phyloP scores from a whole-genome alignment of 2,888 invertebrate genomes.

The Fissipunctia ypsillon region DNA sequence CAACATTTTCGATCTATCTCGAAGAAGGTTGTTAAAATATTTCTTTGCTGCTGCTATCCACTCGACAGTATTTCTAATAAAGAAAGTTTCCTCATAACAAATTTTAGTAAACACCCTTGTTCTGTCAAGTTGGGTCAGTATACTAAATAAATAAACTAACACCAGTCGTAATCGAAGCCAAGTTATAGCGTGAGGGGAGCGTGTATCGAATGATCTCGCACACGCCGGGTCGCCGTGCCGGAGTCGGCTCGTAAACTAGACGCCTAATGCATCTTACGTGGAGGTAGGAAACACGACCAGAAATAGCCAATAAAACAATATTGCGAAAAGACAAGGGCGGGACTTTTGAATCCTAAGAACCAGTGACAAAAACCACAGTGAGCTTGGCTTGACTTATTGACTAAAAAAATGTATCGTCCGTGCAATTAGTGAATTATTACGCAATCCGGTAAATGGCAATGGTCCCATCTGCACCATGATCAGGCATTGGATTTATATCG shows the following conservation, averaged over 20 bases:
- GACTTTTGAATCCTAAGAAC: background rate
- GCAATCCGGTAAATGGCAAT: too few species aligned
- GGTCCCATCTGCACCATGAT: too few species aligned
- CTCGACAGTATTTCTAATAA: background rate
- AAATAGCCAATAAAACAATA: background rate
- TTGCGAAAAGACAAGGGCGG: background rate
- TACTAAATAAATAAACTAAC: conserved; percentile 36
- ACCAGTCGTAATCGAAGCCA: conserved; percentile 43
- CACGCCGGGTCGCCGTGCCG: conserved; percentile 59
- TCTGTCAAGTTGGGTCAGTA: conserved; percentile 26
- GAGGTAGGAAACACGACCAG: conserved; percentile 54
- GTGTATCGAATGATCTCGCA: conserved; percentile 59
- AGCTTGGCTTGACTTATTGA: background rate
- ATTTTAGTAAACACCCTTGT: conserved; percentile 25
- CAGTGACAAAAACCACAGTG: too few species aligned
- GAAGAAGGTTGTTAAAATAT: too few species aligned
- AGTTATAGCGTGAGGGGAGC: conserved; percentile 37
- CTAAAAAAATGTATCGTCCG: too few species aligned
- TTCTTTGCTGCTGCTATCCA: background rate
- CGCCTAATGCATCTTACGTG: conserved; percentile 72
- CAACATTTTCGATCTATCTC: too few species aligned
- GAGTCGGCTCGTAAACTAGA: conserved; percentile 75
- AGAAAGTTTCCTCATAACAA: background rate
- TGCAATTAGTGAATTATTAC: too few species aligned
- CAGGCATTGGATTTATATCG: too few species aligned